Conservation (phyloP, 2,888 invertebrate genomes). For the Drosophila mercatorum region DNA sequence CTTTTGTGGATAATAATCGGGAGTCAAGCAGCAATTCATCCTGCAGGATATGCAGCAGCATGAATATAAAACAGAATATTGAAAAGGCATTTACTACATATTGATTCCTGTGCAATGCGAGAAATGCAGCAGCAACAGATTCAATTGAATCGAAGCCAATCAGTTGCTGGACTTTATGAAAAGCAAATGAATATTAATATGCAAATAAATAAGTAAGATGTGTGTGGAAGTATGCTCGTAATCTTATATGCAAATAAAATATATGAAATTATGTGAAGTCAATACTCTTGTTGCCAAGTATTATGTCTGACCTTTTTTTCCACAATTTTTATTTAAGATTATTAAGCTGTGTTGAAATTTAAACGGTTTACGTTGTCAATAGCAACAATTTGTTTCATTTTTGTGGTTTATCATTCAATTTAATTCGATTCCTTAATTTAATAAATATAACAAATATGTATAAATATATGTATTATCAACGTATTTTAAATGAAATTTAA, state of each 20-base stretch:
- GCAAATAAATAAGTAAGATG: neutral
- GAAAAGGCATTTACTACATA: neutral
- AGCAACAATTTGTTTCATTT: neutral
- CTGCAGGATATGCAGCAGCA: constrained; percentile 18
- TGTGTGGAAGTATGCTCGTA: neutral
- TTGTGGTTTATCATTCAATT: neutral
- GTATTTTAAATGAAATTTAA: too few relatives aligned
- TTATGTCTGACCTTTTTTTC: neutral
- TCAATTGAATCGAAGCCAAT: neutral
- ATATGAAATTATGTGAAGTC: neutral
- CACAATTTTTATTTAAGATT: too few relatives aligned
- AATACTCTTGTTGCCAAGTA: neutral
- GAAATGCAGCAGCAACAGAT: neutral
- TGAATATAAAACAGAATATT: constrained; percentile 9
- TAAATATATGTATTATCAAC: too few relatives aligned
- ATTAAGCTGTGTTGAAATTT: too few relatives aligned
- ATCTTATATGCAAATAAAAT: neutral
- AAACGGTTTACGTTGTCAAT: neutral
- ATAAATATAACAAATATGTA: neutral
- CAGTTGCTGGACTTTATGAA: too few relatives aligned
- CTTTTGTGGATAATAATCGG: constrained; percentile 22
- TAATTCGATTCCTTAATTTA: neutral
- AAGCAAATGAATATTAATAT: neutral
- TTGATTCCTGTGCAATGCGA: neutral
- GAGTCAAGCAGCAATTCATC: constrained; percentile 25